Evolutionary conservation across 2,888 invertebrate genomes (phyloP).

Genomic region (Epinotia nisella): DNA sequence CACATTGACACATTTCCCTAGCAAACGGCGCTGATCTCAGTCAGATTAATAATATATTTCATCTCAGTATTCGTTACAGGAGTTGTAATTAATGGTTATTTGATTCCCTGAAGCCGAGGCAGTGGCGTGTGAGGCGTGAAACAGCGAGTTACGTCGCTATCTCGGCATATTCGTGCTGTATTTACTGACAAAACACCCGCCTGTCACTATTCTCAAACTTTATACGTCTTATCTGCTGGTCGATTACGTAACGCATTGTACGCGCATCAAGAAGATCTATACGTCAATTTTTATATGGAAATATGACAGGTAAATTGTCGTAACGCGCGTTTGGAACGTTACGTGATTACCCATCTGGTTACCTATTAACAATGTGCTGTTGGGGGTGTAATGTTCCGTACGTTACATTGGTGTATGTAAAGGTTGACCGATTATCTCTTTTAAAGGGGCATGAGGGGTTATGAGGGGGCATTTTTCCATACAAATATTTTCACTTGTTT

Average conservation of each 20-base stretch:
- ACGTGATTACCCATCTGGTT: no score
- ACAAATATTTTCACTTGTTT: no score
- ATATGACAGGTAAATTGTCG: no score
- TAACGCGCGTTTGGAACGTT: no score
- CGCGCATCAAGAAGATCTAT: no score
- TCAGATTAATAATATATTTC: slow-evolving; percentile 36
- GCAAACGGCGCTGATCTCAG: slow-evolving; percentile 24
- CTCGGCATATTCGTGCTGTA: slow-evolving; percentile 26
- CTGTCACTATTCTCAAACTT: slow-evolving; percentile 26
- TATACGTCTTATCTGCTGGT: slow-evolving; percentile 30
- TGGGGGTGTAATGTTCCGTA: slow-evolving; percentile 6
- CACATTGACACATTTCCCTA: slow-evolving; percentile 22
- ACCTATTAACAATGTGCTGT: neutral
- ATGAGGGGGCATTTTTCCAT: no score
- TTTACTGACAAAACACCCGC: slow-evolving; percentile 18
- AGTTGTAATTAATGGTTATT: slow-evolving; percentile 41
- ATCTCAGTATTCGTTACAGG: slow-evolving; percentile 29
- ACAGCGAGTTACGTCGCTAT: slow-evolving; percentile 20
- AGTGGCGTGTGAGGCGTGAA: slow-evolving; percentile 33
- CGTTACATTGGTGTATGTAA: neutral
- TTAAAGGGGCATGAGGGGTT: no score
- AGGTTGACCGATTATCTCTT: neutral
- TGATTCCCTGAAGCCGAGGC: slow-evolving; percentile 36
- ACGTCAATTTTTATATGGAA: no score
- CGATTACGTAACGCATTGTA: no score